Conservation (phyloP, 2,113 vertebrate genomes). For the Pongo pygmaeus region DNA sequence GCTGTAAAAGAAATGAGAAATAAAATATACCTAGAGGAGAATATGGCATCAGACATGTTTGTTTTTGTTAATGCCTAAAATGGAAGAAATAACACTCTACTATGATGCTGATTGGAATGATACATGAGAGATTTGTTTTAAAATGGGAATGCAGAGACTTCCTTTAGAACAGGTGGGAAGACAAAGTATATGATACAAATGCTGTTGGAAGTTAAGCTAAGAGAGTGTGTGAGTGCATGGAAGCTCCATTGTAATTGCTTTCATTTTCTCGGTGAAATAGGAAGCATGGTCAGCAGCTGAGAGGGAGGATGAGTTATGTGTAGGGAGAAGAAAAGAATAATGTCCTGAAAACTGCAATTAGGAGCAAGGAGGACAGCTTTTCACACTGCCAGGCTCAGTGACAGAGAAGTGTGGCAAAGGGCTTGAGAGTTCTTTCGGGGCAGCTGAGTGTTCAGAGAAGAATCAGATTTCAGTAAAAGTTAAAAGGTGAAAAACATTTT, state of each 20-base stretch:
- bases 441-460: neutral
- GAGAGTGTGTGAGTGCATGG: neutral
- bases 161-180: neutral
- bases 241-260: neutral
- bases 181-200: neutral
- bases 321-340: neutral
- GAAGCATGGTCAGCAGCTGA: neutral
- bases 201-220: neutral
- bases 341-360: neutral
- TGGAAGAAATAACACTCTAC: neutral
- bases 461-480: neutral
- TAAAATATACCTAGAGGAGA: neutral
- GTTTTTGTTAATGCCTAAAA: neutral
- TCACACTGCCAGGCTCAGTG: neutral
- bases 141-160: neutral
- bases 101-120: neutral
- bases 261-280: neutral
- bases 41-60: neutral
- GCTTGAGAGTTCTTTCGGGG: neutral
- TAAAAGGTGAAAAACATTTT: constrained; percentile 9
- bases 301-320: neutral
- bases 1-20: neutral
- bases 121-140: neutral
- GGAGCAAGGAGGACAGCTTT: neutral
- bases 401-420: neutral